A percentile compares a stretch with the other conserved stretches of the same genome.
These are phyloP conservation scores for Neoaliturus tenellus DNA, from an alignment of 2,888 invertebrate genomes.

Conservation along the genomic window DNA sequence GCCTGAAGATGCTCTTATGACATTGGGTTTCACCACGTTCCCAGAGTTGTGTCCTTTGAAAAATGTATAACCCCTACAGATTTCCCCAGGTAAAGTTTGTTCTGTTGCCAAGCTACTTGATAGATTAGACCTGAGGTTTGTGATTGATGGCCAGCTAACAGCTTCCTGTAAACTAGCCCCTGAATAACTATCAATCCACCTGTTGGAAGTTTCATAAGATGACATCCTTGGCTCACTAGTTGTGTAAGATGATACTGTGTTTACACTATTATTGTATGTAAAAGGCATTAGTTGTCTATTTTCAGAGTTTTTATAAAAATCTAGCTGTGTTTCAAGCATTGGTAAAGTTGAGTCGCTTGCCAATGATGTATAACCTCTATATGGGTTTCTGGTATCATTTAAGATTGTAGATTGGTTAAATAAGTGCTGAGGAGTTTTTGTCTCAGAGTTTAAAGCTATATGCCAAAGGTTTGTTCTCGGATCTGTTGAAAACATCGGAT, in stretches of 20 bases:
- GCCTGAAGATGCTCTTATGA: not conserved
- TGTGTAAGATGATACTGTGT: not conserved
- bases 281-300: not conserved
- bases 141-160: not conserved
- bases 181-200: not conserved
- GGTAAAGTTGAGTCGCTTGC: not conserved
- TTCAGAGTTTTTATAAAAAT: not conserved
- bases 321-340: not conserved
- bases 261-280: not conserved
- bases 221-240: not conserved
- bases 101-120: not conserved
- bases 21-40: not conserved
- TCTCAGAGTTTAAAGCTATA: not conserved
- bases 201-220: not conserved
- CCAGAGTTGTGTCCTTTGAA: not conserved
- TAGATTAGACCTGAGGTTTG: not conserved
- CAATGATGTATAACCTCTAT: not conserved
- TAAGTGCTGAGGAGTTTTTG: not conserved
- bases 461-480: conserved; percentile 2
- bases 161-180: not conserved
- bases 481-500: not conserved
- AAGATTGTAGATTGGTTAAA: too few relatives aligned
- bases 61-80: not conserved
- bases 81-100: not conserved
- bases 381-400: not conserved